Conservation (phyloP, 1,140 invertebrate genomes). For the Drosophila erecta region DNA sequence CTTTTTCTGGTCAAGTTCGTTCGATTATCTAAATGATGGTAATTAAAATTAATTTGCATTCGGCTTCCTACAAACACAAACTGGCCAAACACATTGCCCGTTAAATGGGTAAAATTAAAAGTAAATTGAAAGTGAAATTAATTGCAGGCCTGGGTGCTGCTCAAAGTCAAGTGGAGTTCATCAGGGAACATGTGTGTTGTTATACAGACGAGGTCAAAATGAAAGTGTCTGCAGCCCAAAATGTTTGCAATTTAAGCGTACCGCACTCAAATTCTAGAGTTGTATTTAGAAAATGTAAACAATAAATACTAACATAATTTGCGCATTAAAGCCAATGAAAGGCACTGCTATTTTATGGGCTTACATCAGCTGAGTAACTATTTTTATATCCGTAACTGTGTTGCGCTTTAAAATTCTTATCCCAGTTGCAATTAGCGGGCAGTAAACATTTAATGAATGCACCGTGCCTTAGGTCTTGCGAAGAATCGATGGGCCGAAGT, state of each 20-base stretch:
- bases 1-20: constrained; percentile 62
- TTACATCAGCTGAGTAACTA: background rate
- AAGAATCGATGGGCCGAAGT: constrained; percentile 37
- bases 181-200: constrained; percentile 2
- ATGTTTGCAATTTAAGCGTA: background rate
- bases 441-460: constrained; percentile 60
- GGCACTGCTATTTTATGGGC: no score
- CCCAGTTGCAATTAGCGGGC: constrained; percentile 39
- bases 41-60: constrained; percentile 83
- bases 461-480: constrained; percentile 29
- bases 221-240: background rate
- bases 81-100: constrained; percentile 50
- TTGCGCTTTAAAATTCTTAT: constrained; percentile 5
- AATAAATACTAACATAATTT: background rate
- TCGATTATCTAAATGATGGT: constrained; percentile 80
- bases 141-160: constrained; percentile 65
- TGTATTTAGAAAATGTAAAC: background rate
- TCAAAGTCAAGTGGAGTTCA: constrained; percentile 49
- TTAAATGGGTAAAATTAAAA: constrained; percentile 72
- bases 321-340: no score
- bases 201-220: background rate
- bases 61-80: constrained; percentile 10
- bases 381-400: no score
- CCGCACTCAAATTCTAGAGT: no score
- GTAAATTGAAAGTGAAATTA: constrained; percentile 84